Base-by-base conservation (phyloP, 1,140 invertebrate genomes). In the Pseudobourletiella spinata region DNA sequence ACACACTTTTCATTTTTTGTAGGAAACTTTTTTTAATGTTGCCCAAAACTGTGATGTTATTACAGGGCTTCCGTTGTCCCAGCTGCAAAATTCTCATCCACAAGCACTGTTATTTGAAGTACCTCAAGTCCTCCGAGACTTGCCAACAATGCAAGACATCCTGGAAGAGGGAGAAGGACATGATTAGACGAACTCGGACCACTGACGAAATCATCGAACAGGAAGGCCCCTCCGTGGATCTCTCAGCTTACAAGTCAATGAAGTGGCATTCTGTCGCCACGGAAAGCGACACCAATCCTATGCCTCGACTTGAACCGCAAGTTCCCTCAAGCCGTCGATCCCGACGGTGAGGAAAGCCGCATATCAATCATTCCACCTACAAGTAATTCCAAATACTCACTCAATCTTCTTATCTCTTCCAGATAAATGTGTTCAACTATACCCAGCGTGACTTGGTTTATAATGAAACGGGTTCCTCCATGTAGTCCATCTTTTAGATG, bases 1-100 rank as follows among this genome's bases (percentile, higher is more conserved):
- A 59, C n/a, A 46, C n/a, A n/a, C n/a, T n/a, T n/a, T n/a, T n/a
- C n/a, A n/a, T n/a, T n/a, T n/a, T n/a, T n/a, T n/a, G n/a, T n/a
- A n/a, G n/a, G n/a, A n/a, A n/a, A n/a, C n/a, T n/a, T n/a, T n/a
- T n/a, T n/a, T n/a, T n/a, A n/a, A n/a, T n/a, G n/a, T n/a, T n/a
- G n/a, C n/a, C n/a, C n/a, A n/a, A n/a, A n/a, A n/a, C n/a, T n/a
- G n/a, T 59, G 20, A 8, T 24, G 24, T 32, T 42, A 18, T 8
- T 11, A 28, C 32, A 62, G 60, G 61, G 61, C 24, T 43, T 29
- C 32, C 61, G 30, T 18, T 63, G 61, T 42, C 42, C 54, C 20
- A 57, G 42, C 16, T 63, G 61, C 28, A 24, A 20, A n/a, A 16
- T 18, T 16, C 24, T 63, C 3, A 35, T 63, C 35, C 61, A 63